Evolutionary conservation across 1,140 invertebrate genomes (phyloP), one percentile per base, ranked within the genome.

Genomic region (Drosophila sp.): DNA sequence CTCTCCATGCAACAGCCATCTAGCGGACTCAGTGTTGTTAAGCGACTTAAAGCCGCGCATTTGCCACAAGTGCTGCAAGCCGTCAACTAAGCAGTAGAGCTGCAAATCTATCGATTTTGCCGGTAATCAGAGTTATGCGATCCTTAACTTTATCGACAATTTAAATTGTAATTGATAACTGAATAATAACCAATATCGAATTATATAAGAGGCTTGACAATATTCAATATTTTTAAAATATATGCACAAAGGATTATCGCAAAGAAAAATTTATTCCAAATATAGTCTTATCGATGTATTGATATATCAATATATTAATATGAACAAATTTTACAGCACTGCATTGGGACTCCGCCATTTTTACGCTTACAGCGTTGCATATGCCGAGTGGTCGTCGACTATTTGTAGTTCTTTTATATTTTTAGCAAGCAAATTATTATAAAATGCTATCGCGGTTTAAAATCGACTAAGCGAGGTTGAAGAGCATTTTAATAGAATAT

Each of bases 301-400:
- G n/a, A n/a, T n/a, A n/a, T n/a, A n/a, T n/a, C n/a, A n/a, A n/a
- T n/a, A n/a, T n/a, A n/a, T n/a, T n/a, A n/a, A n/a, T n/a, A n/a
- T n/a, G n/a, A n/a, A n/a, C n/a, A n/a, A 45, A 56, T 56, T 29
- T 57, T n/a, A 7, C 53, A 56, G 2, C 53, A 56, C 36, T 25
- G 2, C 0, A 18, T 34, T 36, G 29, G 16, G 8, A 45, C 66
- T 70, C 82, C 82, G 82, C 82, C 82, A 87, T 87, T 87, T 86
- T 87, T 62, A 63, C 72, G 70, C 73, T 57, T 57, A 71, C 80
- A 86, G 78, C 80, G 80, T 84, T 84, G 76, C 69, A 72, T 62
- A 75, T 76, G 56, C 64, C 54, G 63, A 72, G 45, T 69, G 53
- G 36, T 66, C 63, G 29, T 58, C 38, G 54, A 58, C 38, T 53